Conservation (phyloP, 2,113 vertebrate species). For the Rhizomys pruinosus region DNA sequence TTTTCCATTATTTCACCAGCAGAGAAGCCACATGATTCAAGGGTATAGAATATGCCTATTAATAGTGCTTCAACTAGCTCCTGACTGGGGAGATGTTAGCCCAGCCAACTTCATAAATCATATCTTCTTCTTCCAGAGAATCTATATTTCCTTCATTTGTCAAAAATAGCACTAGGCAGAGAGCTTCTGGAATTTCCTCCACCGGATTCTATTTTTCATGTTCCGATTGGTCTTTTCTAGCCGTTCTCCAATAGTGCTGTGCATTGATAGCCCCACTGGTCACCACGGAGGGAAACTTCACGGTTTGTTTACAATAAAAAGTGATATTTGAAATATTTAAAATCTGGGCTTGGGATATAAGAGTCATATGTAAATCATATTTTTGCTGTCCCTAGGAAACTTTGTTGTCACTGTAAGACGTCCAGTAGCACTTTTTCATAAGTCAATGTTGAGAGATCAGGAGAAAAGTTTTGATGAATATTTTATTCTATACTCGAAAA, state of each 20-base stretch:
- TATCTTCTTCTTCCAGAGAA: conserved; percentile 32
- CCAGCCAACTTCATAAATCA: conserved; percentile 21
- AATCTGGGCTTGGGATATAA: not conserved
- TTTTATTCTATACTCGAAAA: conserved; percentile 63
- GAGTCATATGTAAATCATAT: not conserved
- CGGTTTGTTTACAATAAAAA: conserved; percentile 3
- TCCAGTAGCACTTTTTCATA: not conserved
- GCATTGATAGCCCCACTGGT: not conserved
- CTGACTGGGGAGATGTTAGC: conserved; percentile 20
- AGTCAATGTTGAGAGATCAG: not conserved
- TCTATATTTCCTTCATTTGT: conserved; percentile 7
- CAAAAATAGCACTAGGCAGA: not conserved
- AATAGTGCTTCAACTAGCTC: not conserved
- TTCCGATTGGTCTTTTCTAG: not conserved
- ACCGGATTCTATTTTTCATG: not conserved
- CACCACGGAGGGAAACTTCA: not conserved
- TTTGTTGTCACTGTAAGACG: not conserved
- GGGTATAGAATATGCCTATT: not conserved
- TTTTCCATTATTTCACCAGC: conserved; percentile 51
- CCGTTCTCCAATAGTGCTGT: not conserved
- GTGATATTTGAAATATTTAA: not conserved
- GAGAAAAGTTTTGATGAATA: conserved; percentile 71
- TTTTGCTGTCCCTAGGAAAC: not conserved
- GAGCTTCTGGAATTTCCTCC: not conserved
- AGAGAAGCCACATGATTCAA: conserved; percentile 38